Percentiles rank a stretch among this genome's conserved stretches.
These are phyloP conservation scores for Cichladusa arquata DNA, from an alignment of 2,113 vertebrate genomes.

Conservation along the genomic window DNA sequence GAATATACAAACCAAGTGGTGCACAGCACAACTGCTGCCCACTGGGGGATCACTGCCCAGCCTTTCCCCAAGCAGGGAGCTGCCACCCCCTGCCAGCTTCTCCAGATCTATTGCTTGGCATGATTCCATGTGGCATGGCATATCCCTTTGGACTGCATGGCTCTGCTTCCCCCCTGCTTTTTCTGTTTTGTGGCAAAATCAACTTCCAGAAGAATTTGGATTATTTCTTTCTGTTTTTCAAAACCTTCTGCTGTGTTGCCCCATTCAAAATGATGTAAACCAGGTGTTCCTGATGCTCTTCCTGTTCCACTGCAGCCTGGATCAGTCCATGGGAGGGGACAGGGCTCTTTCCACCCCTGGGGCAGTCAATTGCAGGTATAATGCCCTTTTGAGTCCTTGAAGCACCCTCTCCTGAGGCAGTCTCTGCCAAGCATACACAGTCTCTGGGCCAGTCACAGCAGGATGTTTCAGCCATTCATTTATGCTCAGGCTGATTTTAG, in stretches of 20 bases:
- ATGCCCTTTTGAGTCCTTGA: neutral
- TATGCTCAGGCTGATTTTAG: neutral
- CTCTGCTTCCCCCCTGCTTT: neutral
- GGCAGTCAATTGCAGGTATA: neutral
- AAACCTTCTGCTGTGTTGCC: neutral
- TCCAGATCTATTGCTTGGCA: neutral
- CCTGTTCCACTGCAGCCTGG: neutral
- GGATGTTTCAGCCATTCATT: neutral
- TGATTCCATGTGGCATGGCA: neutral
- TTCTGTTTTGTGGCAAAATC: neutral
- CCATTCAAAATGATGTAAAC: neutral
- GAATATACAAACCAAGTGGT: neutral
- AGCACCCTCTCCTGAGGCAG: neutral
- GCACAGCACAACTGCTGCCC: neutral
- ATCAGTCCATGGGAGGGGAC: neutral
- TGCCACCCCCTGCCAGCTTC: neutral
- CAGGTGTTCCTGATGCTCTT: neutral
- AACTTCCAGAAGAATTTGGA: neutral
- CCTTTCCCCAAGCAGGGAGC: neutral
- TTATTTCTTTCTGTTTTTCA: neutral
- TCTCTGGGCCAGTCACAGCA: neutral
- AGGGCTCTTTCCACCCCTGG: neutral
- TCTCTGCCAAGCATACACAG: neutral
- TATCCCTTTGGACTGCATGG: neutral
- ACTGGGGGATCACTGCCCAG: accelerated